Conservation (phyloP, 2,113 vertebrate species). For the Leuciscus idus region DNA sequence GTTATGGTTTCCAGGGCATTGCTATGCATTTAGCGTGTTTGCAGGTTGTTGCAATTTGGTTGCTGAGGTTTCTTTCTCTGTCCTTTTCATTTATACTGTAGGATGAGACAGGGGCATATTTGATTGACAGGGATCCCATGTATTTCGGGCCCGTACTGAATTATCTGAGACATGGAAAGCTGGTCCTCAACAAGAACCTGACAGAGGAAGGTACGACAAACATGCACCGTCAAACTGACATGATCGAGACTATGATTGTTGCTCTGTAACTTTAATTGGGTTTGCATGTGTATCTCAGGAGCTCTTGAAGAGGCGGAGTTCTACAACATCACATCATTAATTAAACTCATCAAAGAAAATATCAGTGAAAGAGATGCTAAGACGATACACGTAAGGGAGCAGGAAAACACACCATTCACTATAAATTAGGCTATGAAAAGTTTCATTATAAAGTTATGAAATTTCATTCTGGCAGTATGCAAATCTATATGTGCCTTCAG, state of each 20-base stretch:
- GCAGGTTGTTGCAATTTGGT: too few species aligned
- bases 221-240: neutral
- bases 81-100: constrained; percentile 59
- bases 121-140: constrained; percentile 96
- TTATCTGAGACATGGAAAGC: constrained; percentile 95
- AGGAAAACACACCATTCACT: neutral
- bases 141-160: constrained; percentile 98
- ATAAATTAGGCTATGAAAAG: too few species aligned
- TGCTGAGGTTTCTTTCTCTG: neutral
- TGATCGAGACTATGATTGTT: neutral
- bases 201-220: constrained; percentile 90
- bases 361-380: constrained; percentile 97
- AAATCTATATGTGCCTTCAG: neutral
- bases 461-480: neutral
- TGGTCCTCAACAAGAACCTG: constrained; percentile 96
- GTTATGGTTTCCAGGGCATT: too few species aligned
- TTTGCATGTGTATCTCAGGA: constrained; percentile 71
- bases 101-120: constrained; percentile 98
- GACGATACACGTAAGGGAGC: constrained; percentile 85
- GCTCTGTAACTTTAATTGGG: neutral
- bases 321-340: constrained; percentile 99
- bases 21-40: too few species aligned
- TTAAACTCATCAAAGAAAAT: constrained; percentile 97
- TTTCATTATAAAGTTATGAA: too few species aligned
- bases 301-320: constrained; percentile 98